Evolutionary conservation across 2,797 vertebrate species (phyloP), one percentile per base, ranked within the genome.

Genomic region (Choloepus didactylus): DNA sequence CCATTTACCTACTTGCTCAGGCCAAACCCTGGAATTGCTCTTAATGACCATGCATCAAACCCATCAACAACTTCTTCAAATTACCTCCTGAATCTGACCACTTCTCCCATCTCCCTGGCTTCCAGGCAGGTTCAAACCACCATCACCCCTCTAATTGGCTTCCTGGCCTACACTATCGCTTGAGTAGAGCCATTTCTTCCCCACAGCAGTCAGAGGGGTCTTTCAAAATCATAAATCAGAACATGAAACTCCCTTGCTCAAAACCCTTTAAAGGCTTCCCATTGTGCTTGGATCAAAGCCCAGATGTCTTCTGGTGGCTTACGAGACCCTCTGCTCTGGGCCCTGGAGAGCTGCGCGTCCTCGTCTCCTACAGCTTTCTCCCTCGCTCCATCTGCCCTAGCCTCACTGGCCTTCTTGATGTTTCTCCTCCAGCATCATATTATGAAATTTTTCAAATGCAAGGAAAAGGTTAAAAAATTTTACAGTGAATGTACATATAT

Each of bases 191-290:
- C 9, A 19, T 59, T 49, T 88, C 19, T 91, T 51, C 77, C 19
- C 19, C 31, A 56, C 0, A 27, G 44, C 25, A 59, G 88, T n/a
- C 35, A 49, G 38, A 44, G 44, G 27, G 19, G 38, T 49, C 81
- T 93, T 90, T 95, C 7, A 66, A 81, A 88, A 75, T 62, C 64
- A 49, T 56, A 88, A 88, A 75, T 85, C 44, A 80, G 35, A 85
- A 62, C 59, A 81, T 15, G 16, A 88, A 80, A 85, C 41, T 85
- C 31, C 59, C 31, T 62, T 35, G 59, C 49, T 79, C 23, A 67
- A 67, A 75, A 46, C 67, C 70, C 59, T 84, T 29, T 8, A 9
- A 73, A 83, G 66, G 25, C 60, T 81, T 85, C 51, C 64, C 27
- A 3, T 5, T 35, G 66, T 54, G 46, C 66, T 54, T 16, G n/a